A percentile compares a stretch with the other conserved stretches of the same genome.
Evolutionary conservation across 2,888 invertebrate genomes (phyloP).

Genomic region (Sepioteuthis lessoniana): DNA sequence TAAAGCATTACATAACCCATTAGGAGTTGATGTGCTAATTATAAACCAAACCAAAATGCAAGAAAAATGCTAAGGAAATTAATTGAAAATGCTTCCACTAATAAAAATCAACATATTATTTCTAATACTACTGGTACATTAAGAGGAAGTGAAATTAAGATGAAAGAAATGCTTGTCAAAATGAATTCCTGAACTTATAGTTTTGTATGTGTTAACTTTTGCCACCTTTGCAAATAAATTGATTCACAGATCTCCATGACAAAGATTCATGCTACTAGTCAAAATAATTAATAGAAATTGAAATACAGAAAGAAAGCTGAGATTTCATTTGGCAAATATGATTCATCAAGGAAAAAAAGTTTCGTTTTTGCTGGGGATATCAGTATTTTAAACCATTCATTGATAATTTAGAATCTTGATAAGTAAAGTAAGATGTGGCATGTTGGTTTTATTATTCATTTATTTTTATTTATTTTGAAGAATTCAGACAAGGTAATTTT

Average conservation of each 20-base stretch:
- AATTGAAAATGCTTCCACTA: no score
- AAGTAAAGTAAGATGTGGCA: background rate
- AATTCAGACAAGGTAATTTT: slow-evolving; percentile 18
- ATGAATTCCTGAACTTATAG: background rate
- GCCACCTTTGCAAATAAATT: background rate
- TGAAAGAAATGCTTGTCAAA: no score
- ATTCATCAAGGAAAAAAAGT: background rate
- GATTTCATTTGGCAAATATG: background rate
- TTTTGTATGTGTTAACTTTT: background rate
- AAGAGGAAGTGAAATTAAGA: no score
- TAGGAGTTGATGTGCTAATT: no score
- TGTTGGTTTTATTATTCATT: no score
- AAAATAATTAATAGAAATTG: background rate
- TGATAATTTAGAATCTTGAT: background rate
- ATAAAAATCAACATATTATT: no score
- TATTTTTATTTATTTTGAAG: background rate
- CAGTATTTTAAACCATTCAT: background rate
- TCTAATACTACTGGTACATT: no score
- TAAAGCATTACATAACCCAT: no score
- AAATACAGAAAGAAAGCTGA: background rate
- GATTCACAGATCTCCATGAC: background rate
- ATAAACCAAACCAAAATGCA: no score
- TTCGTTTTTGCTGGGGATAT: no score
- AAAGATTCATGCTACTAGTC: background rate
- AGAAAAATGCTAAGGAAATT: no score